phyloP scores from a whole-genome alignment of 2,888 invertebrate species.

The Brenthis hecate region DNA sequence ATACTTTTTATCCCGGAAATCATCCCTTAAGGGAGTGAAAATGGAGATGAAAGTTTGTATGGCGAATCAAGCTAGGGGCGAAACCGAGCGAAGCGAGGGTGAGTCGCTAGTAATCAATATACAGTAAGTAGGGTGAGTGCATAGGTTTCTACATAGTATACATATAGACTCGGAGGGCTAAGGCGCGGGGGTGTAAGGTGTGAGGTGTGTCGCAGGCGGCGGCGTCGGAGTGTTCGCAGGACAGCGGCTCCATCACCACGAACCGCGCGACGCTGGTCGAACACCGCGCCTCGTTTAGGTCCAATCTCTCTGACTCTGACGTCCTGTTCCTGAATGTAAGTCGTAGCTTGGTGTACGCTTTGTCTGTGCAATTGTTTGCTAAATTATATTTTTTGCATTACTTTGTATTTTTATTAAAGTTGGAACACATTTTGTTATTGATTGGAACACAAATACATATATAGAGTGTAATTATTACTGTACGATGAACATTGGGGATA shows the following conservation, averaged over 20 bases:
- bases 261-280: constrained; percentile 88
- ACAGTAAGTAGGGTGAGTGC: too few relatives aligned
- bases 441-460: too few relatives aligned
- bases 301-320: constrained; percentile 97
- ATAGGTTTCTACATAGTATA: neutral
- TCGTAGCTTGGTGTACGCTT: constrained; percentile 49
- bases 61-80: too few relatives aligned
- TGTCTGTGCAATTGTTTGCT: constrained; percentile 9
- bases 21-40: too few relatives aligned
- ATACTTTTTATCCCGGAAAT: too few relatives aligned
- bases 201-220: constrained; percentile 72
- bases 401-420: too few relatives aligned
- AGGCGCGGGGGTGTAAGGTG: constrained; percentile 56
- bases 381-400: neutral
- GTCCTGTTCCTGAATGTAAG: constrained; percentile 94
- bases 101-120: too few relatives aligned
- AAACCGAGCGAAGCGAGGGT: too few relatives aligned
- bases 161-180: neutral
- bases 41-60: too few relatives aligned
- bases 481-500: too few relatives aligned
- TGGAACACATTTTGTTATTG: too few relatives aligned
- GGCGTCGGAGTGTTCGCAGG: constrained; percentile 84
- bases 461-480: too few relatives aligned
- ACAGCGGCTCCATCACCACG: constrained; percentile 91
- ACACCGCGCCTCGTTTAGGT: constrained; percentile 91